Base-by-base conservation (phyloP, 2,797 vertebrate genomes). In the Poeciliopsis paucimaculata region DNA sequence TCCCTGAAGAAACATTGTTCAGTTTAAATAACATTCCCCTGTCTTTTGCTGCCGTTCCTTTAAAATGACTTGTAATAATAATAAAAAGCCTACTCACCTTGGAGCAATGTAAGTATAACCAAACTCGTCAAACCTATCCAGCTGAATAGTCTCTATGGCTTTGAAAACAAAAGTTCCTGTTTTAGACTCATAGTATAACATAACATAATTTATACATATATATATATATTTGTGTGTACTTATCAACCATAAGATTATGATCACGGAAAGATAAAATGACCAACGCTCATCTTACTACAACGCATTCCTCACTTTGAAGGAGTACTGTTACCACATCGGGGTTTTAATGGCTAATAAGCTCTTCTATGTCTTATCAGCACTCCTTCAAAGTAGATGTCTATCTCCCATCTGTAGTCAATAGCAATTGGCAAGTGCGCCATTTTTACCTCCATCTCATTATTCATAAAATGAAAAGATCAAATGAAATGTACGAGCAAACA, bases 51-150 rank as follows among this genome's bases (percentile, higher is more conserved):
- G 12, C 49, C 36, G 13, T 23, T 36, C 15, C 43, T 31, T 53
- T 28, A 45, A 71, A 43, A 28, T 66, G 68, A 23, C 15, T 0
- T 73, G 15, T 36, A 53, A 31, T 53, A 71, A 31, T 46, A 1
- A 55, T 36, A 74, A 81, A 5, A 4, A 6, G 46, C 51, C 60
- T 74, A 96, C 96, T 87, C 93, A 99, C 98, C 98, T 97, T 77
- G 98, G 98, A 85, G 98, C 98, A 87, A 99, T 94, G 94, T 96
- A 97, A 0, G 97, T 99, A 83, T 97, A 97, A 66, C 98, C 98
- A 89, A 90, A 92, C 88, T 98, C 97, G 82, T 99, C 97, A 92
- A 97, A 99, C 88, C 90, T 84, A 45, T 99, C 97, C 51, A 84
- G 86, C 91, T 97, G 97, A 91, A 99, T 90, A 10, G 97, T 95